Conservation (phyloP, 2,797 vertebrate genomes). For the Gadopsis marmoratus region DNA sequence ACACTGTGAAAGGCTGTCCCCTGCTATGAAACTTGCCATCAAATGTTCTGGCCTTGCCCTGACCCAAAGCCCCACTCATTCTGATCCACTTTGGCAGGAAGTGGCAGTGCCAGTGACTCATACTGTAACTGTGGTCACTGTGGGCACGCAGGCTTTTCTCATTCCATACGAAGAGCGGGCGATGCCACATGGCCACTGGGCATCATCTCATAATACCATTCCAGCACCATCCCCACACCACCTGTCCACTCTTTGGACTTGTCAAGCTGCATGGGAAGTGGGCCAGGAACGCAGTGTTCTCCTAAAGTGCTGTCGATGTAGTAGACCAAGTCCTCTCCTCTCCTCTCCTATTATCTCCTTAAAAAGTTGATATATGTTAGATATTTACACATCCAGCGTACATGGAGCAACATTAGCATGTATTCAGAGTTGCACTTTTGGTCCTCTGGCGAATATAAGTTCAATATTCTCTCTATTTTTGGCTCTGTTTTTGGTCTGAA, state of each 20-base stretch:
- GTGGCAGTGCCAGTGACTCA: constrained; percentile 77
- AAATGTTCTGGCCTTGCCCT: constrained; percentile 61
- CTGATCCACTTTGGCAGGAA: constrained; percentile 77
- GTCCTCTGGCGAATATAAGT: not conserved
- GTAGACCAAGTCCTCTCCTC: constrained; percentile 49
- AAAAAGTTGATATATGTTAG: not conserved
- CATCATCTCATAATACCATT: constrained; percentile 75
- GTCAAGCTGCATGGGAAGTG: constrained; percentile 74
- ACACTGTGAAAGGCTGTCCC: constrained; percentile 50
- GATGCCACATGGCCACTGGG: constrained; percentile 82
- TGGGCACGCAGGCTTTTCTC: constrained; percentile 67
- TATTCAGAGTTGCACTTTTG: not conserved
- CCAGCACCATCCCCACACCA: constrained; percentile 82
- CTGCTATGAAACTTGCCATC: constrained; percentile 51
- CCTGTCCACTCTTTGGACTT: constrained; percentile 83
- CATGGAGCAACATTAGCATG: constrained; percentile 1
- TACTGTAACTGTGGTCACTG: constrained; percentile 61
- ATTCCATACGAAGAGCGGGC: constrained; percentile 75
- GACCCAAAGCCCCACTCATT: constrained; percentile 70
- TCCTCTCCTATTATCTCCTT: not conserved
- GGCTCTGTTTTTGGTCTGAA: not conserved
- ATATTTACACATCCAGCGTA: not conserved
- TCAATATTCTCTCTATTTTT: not conserved
- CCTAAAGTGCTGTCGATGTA: constrained; percentile 65
- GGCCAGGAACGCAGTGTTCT: constrained; percentile 82